phyloP scores from a whole-genome alignment of 2,888 invertebrate genomes.

The Agrenia bidenticulata region DNA sequence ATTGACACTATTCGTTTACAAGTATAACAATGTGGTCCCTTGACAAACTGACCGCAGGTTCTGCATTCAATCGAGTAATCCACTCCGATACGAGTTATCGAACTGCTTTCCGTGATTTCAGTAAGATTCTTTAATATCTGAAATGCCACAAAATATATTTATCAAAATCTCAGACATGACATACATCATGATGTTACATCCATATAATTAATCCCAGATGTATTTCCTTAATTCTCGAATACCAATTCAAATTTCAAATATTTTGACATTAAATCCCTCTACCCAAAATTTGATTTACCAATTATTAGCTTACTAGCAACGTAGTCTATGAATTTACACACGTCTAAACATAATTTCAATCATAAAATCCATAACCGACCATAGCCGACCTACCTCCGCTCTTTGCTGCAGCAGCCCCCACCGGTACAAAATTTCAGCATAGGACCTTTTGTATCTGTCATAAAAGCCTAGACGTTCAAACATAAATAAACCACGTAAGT shows the following conservation, averaged over 20 bases:
- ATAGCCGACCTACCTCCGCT: constrained; percentile 63
- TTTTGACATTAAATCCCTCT: no score
- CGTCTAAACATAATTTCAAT: no score
- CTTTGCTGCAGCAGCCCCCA: constrained; percentile 79
- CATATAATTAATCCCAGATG: background rate
- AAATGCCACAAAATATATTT: constrained; percentile 8
- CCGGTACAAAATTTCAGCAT: constrained; percentile 83
- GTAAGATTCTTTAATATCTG: constrained; percentile 68
- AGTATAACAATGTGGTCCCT: constrained; percentile 65
- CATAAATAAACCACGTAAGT: no score
- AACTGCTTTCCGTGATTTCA: constrained; percentile 53
- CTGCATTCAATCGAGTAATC: constrained; percentile 74
- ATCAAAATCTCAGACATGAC: constrained; percentile 6
- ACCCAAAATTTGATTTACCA: no score
- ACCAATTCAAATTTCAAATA: no score
- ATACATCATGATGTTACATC: no score
- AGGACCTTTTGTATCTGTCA: constrained; percentile 80
- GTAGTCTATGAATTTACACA: no score
- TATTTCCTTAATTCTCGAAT: no score
- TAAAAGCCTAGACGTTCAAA: constrained; percentile 61
- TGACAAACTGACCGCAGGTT: constrained; percentile 66
- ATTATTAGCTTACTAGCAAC: no score
- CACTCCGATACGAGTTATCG: constrained; percentile 64
- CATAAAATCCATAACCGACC: background rate
- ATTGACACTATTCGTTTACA: constrained; percentile 75